Base-by-base conservation (phyloP, 2,113 vertebrate genomes). In the Leptocoma aspasia region DNA sequence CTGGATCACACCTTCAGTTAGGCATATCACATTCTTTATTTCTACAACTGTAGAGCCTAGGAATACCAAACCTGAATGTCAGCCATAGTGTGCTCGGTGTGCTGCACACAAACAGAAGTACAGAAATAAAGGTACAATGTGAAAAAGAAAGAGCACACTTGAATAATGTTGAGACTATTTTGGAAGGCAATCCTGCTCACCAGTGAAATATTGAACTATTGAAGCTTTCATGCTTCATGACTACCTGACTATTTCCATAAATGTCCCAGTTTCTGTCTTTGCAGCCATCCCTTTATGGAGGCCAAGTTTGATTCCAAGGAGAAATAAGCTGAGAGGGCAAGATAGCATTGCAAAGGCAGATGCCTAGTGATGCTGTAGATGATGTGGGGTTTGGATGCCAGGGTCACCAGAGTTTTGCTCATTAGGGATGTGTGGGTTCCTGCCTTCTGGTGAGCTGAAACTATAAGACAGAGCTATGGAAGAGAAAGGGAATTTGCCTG, bases 1-100 rank as follows among this genome's bases (percentile, higher is more conserved):
- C 53, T 87, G 75, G 63, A 91, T 95, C 94, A 90, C 78, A 90
- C 93, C 84, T 96, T 84, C 84, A 95, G 78, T 94, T 95, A 91
- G 50, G 70, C 84, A 42, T 94, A 92, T 92, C 63, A 15, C 82
- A 63, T 91, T 89, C 60, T 87, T 86, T 95, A 89, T 94, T 95
- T 95, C 89, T 95, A 47, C 33, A 57, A 47, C 42, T 65, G 24
- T 45, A 69, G 47, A 68, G 41, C 19, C 33, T 53, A 80, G 70
- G 78, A 82, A 50, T 89, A 57, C 78, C 44, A 59, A 75, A 65
- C 16, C 28, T 1, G 1, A 82, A 77, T 50, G 57, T 54, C 81
- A 77, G 75, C 45, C 11, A 6, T 49, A 61, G 45, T 1, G 5
- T 73, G 73, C 53, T 85, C 17, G 22, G 33, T 85, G 33, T 85